Conservation (phyloP, 2,797 vertebrate genomes). For the Paguma larvata region DNA sequence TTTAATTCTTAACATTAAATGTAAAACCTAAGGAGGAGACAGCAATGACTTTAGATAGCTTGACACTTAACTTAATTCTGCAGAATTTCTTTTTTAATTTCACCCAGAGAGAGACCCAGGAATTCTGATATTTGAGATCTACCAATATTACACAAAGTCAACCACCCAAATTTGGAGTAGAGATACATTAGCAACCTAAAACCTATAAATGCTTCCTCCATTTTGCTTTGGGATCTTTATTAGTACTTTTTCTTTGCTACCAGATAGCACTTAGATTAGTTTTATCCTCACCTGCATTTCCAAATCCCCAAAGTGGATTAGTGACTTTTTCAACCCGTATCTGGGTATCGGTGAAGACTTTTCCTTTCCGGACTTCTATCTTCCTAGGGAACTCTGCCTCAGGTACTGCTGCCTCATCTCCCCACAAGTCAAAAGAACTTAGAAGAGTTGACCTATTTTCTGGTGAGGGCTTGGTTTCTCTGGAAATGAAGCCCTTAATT, state of each 20-base stretch:
- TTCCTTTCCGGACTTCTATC: background rate
- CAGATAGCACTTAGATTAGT: background rate
- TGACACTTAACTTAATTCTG: background rate
- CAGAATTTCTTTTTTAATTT: slow-evolving; percentile 1
- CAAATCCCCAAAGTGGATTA: background rate
- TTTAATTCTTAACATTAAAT: slow-evolving; percentile 25
- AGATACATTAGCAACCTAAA: background rate
- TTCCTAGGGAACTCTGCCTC: background rate
- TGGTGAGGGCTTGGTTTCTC: background rate
- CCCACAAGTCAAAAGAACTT: background rate
- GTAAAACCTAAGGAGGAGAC: background rate
- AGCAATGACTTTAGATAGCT: background rate
- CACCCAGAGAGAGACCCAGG: background rate
- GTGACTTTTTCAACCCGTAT: background rate
- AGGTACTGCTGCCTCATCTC: background rate
- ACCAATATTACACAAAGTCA: background rate
- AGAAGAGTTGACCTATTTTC: background rate
- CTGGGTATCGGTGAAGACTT: background rate
- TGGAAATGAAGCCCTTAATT: background rate
- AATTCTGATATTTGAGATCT: background rate
- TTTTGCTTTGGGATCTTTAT: background rate
- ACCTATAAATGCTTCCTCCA: background rate
- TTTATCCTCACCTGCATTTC: background rate
- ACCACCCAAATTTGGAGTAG: background rate
- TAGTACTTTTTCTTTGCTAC: background rate